Conservation (phyloP, 2,888 invertebrate species). For the Aphidius colemani region DNA sequence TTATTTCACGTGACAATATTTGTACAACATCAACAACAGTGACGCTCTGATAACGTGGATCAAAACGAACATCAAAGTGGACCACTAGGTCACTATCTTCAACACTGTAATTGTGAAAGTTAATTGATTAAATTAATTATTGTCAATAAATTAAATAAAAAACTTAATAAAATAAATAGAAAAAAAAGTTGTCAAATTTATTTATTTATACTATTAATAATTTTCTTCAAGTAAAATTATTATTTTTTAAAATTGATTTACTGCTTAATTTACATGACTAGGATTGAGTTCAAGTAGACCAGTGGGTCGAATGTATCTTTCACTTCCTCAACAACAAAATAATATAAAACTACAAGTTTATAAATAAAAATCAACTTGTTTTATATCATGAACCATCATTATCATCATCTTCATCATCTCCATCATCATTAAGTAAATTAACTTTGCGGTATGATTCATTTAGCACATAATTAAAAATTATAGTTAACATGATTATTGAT, state of each 20-base stretch:
- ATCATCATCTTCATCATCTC: too few species aligned
- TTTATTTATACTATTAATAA: background rate
- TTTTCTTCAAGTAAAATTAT: background rate
- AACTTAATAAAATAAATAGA: background rate
- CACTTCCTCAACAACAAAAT: too few species aligned
- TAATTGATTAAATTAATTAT: slow-evolving; percentile 5
- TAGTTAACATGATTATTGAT: slow-evolving; percentile 1
- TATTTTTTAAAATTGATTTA: background rate
- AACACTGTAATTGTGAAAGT: slow-evolving; percentile 58
- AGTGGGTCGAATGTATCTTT: slow-evolving; percentile 16
- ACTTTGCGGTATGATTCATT: too few species aligned
- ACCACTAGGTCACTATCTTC: slow-evolving; percentile 77
- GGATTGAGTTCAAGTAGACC: slow-evolving; percentile 5
- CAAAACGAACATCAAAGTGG: slow-evolving; percentile 84
- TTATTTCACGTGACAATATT: slow-evolving; percentile 71
- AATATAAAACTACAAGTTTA: too few species aligned
- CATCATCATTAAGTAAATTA: too few species aligned
- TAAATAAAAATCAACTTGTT: too few species aligned
- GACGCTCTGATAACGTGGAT: slow-evolving; percentile 72
- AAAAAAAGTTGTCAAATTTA: background rate
- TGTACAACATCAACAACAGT: slow-evolving; percentile 69
- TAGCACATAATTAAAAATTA: background rate
- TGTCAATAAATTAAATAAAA: too few species aligned
- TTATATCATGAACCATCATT: too few species aligned
- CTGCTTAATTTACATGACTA: slow-evolving; percentile 2